These are phyloP conservation scores for Passer domesticus DNA, from an alignment of 2,113 vertebrate genomes.

Conservation along the genomic window DNA sequence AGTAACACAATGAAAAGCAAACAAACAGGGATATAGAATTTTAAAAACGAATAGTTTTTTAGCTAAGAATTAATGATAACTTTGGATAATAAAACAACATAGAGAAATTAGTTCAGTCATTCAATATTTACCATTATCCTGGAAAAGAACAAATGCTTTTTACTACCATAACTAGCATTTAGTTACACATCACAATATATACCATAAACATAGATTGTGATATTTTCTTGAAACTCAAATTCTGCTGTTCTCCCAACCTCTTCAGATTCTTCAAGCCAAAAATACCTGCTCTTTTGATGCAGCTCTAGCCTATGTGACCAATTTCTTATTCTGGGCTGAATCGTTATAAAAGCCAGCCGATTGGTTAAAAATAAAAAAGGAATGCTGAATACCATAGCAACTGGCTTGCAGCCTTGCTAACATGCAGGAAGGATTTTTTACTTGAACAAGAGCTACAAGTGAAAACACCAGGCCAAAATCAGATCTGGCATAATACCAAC, in stretches of 20 bases:
- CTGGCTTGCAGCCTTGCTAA: constrained; percentile 14
- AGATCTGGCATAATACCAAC: background rate
- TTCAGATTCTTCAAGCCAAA: background rate
- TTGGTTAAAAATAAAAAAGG: constrained; percentile 14
- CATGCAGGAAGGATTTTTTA: background rate
- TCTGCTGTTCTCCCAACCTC: background rate
- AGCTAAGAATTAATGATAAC: background rate
- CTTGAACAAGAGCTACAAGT: constrained; percentile 39
- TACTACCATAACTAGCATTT: background rate
- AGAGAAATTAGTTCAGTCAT: background rate
- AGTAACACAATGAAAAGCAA: background rate
- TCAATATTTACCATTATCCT: background rate
- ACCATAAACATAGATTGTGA: background rate
- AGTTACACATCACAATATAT: background rate
- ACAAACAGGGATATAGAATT: background rate
- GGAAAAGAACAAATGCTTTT: background rate
- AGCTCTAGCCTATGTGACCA: background rate
- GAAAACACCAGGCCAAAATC: background rate
- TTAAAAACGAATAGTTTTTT: background rate
- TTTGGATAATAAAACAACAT: background rate
- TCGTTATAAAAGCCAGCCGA: background rate
- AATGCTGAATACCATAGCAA: constrained; percentile 57
- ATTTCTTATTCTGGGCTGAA: constrained; percentile 27
- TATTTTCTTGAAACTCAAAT: background rate
- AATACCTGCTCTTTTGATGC: constrained; percentile 29